Conservation (phyloP, 2,888 invertebrate genomes). For the Leucoma salicis region DNA sequence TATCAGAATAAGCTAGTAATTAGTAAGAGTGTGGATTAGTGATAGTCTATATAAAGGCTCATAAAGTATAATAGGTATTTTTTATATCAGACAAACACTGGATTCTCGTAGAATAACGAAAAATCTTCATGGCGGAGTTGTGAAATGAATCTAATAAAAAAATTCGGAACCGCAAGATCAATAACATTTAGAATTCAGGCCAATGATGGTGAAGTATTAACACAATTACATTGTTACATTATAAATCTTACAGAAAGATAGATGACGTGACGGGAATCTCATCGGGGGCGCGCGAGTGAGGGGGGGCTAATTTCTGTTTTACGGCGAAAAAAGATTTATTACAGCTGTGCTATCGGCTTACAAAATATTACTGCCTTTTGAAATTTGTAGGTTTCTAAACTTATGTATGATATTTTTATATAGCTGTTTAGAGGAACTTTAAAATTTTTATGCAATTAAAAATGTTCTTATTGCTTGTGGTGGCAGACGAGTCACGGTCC, state of each 20-base stretch:
- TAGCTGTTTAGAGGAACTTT: neutral
- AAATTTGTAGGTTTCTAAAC: neutral
- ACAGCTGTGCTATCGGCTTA: neutral
- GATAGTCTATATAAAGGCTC: no score
- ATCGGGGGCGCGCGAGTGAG: conserved; percentile 33
- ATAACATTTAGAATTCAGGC: conserved; percentile 1
- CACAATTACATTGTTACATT: conserved; percentile 42
- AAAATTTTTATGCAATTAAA: neutral
- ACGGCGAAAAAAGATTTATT: conserved; percentile 34
- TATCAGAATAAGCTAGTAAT: no score
- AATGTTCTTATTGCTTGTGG: no score
- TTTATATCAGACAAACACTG: no score
- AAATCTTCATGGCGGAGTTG: no score
- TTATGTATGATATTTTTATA: neutral
- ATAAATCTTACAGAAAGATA: conserved; percentile 46
- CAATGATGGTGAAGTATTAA: conserved; percentile 22
- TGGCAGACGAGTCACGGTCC: no score
- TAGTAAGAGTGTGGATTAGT: no score
- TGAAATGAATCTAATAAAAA: no score
- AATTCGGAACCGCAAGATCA: no score
- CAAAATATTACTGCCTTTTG: neutral
- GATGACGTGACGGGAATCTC: conserved; percentile 52
- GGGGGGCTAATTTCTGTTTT: conserved; percentile 51
- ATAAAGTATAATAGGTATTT: no score
- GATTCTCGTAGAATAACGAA: no score